phyloP scores from a whole-genome alignment of 2,113 vertebrate species.

The Atrichornis clamosus region DNA sequence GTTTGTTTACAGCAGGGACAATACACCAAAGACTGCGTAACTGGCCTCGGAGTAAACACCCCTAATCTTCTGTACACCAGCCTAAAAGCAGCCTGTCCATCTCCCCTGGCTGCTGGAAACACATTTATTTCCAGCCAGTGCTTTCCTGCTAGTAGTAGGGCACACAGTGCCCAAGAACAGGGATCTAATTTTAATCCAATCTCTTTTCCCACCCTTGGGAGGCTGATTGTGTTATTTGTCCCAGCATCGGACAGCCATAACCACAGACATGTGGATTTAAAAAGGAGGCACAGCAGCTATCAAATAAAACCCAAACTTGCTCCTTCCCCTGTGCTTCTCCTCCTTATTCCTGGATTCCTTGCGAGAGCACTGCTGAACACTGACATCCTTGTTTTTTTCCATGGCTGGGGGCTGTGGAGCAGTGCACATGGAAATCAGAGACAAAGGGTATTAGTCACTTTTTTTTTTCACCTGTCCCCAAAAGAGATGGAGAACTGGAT shows the following conservation, averaged over 20 bases:
- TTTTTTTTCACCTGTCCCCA: background rate
- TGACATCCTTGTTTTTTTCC: background rate
- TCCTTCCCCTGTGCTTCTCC: background rate
- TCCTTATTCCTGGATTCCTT: background rate
- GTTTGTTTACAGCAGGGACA: background rate
- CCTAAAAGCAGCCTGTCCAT: background rate
- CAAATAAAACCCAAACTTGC: background rate
- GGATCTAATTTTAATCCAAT: background rate
- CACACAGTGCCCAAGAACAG: background rate
- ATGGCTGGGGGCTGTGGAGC: background rate
- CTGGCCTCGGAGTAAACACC: background rate
- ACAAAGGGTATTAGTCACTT: background rate
- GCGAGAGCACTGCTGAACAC: background rate
- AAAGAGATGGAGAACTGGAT: background rate
- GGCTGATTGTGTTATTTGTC: background rate
- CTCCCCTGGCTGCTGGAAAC: background rate
- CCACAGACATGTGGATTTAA: background rate
- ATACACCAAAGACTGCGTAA: background rate
- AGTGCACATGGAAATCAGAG: background rate
- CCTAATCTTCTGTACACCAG: background rate
- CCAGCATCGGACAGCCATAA: background rate
- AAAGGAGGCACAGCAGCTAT: background rate
- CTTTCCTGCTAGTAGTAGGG: background rate
- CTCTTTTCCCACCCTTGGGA: background rate
- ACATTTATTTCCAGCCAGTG: background rate